Base-by-base conservation (phyloP, 2,113 vertebrate genomes). In the Epinephelus moara region DNA sequence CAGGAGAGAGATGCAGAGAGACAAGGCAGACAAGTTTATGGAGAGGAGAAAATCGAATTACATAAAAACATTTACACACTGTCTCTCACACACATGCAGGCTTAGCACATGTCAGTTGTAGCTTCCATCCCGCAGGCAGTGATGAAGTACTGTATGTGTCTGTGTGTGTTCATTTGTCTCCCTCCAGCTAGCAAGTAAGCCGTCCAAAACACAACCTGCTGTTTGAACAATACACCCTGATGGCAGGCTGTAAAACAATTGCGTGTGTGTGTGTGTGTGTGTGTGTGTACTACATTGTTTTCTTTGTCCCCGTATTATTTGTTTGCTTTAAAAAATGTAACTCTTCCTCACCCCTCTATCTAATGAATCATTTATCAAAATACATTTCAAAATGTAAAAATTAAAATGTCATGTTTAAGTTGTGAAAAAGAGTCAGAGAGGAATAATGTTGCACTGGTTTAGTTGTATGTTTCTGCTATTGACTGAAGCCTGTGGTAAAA, bases 171-270 rank as follows among this genome's bases (percentile, higher is more conserved):
- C 67, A 56, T 82, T 82, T 74, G 80, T 87, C 75, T 78, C 78
- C 90, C 85, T 85, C 80, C 73, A 90, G 84, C 85, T 81, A 87
- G 59, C 30, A 52, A 81, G 68, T 49, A 88, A 88, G 74, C 86
- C n/a, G 62, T 79, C 86, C 73, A 87, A 88, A 90, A 88, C 89
- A 84, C 69, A 80, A 75, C 78, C 86, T 91, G 89, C 89, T 89
- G 91, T 89, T 81, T 85, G 86, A 77, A 88, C 86, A 80, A 78
- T 85, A 53, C 61, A 64, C 75, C 70, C 77, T 75, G 61, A 82
- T 84, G 78, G 75, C 52, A 64, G 42, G 76, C 83, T 73, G 75
- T 90, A 87, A 90, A 90, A 82, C 73, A 70, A 30, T 6, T 4
- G 10, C 27, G 72, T 62, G 57, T 66, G 66, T 21, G 40, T 57